These are phyloP conservation scores for Eupithecia tripunctaria DNA, from an alignment of 2,888 invertebrate species.

Conservation along the genomic window DNA sequence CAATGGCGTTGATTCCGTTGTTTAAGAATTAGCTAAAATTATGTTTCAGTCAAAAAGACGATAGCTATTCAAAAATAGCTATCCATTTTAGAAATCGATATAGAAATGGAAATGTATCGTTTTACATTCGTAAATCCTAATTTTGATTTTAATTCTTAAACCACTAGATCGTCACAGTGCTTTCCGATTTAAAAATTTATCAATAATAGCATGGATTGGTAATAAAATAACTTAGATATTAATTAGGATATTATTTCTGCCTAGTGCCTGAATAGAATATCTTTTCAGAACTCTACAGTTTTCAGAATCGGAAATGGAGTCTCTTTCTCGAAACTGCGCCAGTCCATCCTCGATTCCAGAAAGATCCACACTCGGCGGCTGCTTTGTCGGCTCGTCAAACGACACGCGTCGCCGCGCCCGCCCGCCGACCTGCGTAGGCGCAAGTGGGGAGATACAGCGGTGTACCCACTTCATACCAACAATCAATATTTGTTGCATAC, in stretches of 20 bases:
- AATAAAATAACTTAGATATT: too few relatives aligned
- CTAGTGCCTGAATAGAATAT: neutral
- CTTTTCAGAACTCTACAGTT: neutral
- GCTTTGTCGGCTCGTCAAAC: conserved; percentile 80
- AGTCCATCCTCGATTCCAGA: conserved; percentile 31
- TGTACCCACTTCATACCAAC: neutral
- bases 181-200: too few relatives aligned
- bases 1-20: too few relatives aligned
- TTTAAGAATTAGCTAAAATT: too few relatives aligned
- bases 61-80: too few relatives aligned
- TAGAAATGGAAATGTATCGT: too few relatives aligned
- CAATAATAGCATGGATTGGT: neutral
- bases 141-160: too few relatives aligned
- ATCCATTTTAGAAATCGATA: too few relatives aligned
- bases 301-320: conserved; percentile 18
- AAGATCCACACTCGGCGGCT: conserved; percentile 53
- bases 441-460: conserved; percentile 36
- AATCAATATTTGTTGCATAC: conserved; percentile 2
- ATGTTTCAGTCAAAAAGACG: too few relatives aligned
- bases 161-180: too few relatives aligned
- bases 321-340: conserved; percentile 9
- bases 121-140: too few relatives aligned
- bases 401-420: conserved; percentile 64
- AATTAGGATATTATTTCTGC: neutral
- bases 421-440: conserved; percentile 50